Conservation (phyloP, 2,113 vertebrate genomes). For the Poeciliopsis turrubarensis region DNA sequence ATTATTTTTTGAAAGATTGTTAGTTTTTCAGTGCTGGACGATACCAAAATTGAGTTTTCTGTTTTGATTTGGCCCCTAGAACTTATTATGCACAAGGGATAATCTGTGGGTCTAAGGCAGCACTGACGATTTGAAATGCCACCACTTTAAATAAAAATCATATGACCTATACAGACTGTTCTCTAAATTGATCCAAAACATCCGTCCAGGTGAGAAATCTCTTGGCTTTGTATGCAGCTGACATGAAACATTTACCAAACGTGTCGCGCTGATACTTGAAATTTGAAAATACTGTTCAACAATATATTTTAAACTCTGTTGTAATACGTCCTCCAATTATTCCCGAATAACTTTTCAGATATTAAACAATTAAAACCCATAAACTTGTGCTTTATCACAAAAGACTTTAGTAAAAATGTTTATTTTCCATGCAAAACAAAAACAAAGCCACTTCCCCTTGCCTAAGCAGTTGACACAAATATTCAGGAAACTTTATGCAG, state of each 20-base stretch:
- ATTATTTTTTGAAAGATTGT: no score
- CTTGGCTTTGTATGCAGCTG: not conserved
- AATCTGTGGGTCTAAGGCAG: not conserved
- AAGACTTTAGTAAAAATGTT: not conserved
- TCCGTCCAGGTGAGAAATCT: no score
- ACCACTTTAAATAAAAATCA: no score
- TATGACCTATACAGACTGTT: no score
- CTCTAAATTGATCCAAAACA: no score
- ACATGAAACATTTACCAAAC: not conserved
- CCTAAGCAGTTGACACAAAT: not conserved
- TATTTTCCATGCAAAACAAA: conserved; percentile 4
- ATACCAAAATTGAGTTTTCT: not conserved
- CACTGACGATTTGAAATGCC: not conserved
- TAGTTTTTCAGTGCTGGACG: no score
- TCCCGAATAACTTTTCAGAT: not conserved
- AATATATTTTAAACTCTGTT: not conserved
- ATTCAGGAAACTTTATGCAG: conserved; percentile 26
- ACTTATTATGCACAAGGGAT: not conserved
- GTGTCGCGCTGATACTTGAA: not conserved
- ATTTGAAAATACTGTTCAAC: not conserved
- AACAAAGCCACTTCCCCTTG: not conserved
- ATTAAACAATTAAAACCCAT: not conserved
- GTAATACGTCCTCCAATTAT: not conserved
- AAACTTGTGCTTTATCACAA: not conserved
- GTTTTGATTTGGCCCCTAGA: not conserved